Base-by-base conservation (phyloP, 1,140 invertebrate genomes). In the Drosophila prosaltans region DNA sequence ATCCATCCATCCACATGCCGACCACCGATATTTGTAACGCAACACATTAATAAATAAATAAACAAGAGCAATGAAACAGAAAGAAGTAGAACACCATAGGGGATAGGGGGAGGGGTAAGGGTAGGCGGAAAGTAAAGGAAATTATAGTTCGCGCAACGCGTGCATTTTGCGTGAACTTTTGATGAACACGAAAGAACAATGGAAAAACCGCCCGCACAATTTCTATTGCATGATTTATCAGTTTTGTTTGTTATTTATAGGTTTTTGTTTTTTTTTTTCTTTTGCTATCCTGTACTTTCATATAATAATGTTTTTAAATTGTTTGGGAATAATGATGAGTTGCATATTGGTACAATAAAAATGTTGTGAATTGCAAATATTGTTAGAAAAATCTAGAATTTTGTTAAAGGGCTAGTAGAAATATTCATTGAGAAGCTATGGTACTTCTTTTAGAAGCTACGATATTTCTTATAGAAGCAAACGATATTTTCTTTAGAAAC, bases 191-290 rank as follows among this genome's bases (percentile, higher is more conserved):
- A 51, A 51, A 26, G 45, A 51, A 51, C 45, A 51, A 51, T 51
- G 45, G 45, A 10, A 26, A 26, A 51, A 26, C 45, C 45, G 45
- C 45, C 45, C 59, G 45, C 57, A 58, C 40, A 69, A 41, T 68
- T 86, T 69, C 79, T 78, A 85, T 70, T 69, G 78, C 74, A 72
- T 78, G 84, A 82, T 85, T 85, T 86, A 85, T 79, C 83, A 82
- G 51, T 66, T 61, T 48, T 59, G 51, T 63, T 54, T 61, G 45
- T 68, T 86, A 82, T 85, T 88, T 79, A 79, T 82, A 82, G 72
- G 66, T 67, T 58, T 73, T 68, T 16, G n/a, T 16, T 0, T 16
- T 16, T 0, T 16, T 0, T 69, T 59, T 30, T 30, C 0, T 30
- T 2, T 30, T 30, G 28, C 10, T 51, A 51, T 21, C 45, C 45